Conservation (phyloP, 2,888 invertebrate genomes). For the Sminthurides aquaticus region DNA sequence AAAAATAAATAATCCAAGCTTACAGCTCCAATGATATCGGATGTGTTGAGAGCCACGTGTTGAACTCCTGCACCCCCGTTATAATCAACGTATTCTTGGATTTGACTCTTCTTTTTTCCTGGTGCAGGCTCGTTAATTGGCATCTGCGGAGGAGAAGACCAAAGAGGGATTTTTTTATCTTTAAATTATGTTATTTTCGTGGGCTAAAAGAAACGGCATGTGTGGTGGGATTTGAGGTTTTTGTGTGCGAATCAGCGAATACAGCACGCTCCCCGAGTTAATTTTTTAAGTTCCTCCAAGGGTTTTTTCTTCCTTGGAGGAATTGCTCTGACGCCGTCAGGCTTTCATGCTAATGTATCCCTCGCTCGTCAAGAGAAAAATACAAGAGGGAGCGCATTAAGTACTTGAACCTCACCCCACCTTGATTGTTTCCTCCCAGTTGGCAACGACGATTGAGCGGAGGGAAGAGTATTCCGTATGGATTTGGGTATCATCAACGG, state of each 20-base stretch:
- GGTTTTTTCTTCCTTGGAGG: background rate
- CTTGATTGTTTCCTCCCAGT: conserved; percentile 94
- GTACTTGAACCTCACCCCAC: too few relatives aligned
- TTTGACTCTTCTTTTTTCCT: conserved; percentile 93
- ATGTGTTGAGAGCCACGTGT: conserved; percentile 93
- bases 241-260: too few relatives aligned
- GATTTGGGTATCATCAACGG: conserved; percentile 91
- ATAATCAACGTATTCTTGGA: conserved; percentile 96
- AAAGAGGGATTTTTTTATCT: too few relatives aligned
- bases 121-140: conserved; percentile 96
- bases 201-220: too few relatives aligned
- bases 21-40: conserved; percentile 81
- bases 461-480: conserved; percentile 94
- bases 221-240: too few relatives aligned
- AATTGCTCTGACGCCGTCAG: background rate
- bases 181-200: too few relatives aligned
- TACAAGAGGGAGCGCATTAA: too few relatives aligned
- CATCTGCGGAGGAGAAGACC: conserved; percentile 53
- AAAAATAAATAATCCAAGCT: conserved; percentile 44
- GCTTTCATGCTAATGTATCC: too few relatives aligned
- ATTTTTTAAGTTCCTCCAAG: background rate
- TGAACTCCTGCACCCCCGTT: conserved; percentile 97
- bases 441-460: conserved; percentile 94
- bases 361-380: background rate
- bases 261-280: too few relatives aligned